Evolutionary conservation across 2,797 vertebrate species (phyloP).

Genomic region (Vultur gryphus): DNA sequence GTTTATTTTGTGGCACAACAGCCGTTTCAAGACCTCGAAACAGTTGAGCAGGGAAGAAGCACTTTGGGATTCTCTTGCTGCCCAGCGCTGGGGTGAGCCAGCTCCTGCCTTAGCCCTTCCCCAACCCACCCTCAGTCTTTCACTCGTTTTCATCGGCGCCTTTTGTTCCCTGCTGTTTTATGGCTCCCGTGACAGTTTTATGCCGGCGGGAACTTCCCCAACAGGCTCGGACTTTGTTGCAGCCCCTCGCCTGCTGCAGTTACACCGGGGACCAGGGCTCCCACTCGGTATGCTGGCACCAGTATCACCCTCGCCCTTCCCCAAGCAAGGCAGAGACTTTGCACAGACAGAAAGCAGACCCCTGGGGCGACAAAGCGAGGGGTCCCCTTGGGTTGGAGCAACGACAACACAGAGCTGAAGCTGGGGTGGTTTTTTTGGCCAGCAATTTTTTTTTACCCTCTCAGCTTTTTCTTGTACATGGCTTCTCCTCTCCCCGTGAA

Average conservation of each 20-base stretch:
- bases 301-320: fast-evolving
- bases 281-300: fast-evolving
- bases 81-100: neutral
- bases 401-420: neutral
- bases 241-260: fast-evolving
- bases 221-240: fast-evolving
- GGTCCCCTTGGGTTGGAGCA: neutral
- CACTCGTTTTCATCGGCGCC: fast-evolving
- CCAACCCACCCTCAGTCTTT: fast-evolving
- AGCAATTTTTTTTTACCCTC: neutral
- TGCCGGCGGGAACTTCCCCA: fast-evolving
- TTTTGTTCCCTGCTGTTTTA: fast-evolving
- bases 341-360: neutral
- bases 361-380: neutral
- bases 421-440: neutral
- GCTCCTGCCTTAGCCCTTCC: neutral
- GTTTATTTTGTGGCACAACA: neutral
- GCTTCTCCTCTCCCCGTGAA: neutral
- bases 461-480: neutral
- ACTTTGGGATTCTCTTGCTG: neutral
- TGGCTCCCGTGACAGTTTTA: neutral
- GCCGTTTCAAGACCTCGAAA: neutral
- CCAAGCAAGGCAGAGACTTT: neutral
- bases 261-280: fast-evolving
- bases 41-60: neutral